phyloP scores from a whole-genome alignment of 2,888 invertebrate species.

The Liposcelis brunnea region DNA sequence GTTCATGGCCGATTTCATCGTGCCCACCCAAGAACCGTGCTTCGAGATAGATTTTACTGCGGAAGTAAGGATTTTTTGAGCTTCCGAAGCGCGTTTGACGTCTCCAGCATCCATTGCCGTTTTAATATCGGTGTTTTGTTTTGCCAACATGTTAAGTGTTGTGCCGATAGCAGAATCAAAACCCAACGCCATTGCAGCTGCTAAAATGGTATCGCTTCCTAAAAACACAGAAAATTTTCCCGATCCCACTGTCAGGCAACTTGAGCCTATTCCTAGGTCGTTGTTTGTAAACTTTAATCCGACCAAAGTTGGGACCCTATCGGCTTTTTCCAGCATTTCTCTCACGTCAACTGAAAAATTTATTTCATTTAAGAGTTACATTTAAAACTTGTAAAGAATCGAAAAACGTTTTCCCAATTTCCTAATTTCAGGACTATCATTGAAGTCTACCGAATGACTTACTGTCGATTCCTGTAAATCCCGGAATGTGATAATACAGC shows the following conservation, averaged over 20 bases:
- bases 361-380: too few species aligned
- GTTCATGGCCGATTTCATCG: slow-evolving; percentile 53
- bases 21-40: slow-evolving; percentile 38
- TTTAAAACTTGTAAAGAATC: too few species aligned
- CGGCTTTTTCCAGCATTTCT: slow-evolving; percentile 40
- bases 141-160: slow-evolving; percentile 46
- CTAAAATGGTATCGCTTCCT: slow-evolving; percentile 27
- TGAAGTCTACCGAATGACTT: slow-evolving; percentile 27
- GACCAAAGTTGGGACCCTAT: slow-evolving; percentile 49
- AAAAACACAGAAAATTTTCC: slow-evolving; percentile 40
- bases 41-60: not conserved
- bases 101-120: slow-evolving; percentile 32
- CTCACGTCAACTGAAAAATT: slow-evolving; percentile 54
- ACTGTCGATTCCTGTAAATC: slow-evolving; percentile 53
- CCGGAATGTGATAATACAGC: slow-evolving; percentile 69
- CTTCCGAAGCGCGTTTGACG: slow-evolving; percentile 28
- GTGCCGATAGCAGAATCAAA: slow-evolving; percentile 57
- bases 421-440: not conserved
- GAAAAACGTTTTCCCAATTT: too few species aligned
- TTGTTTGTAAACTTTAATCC: slow-evolving; percentile 72
- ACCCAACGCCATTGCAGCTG: slow-evolving; percentile 46
- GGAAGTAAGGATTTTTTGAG: slow-evolving; percentile 26
- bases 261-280: slow-evolving; percentile 47
- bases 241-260: slow-evolving; percentile 35
- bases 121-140: slow-evolving; percentile 36